Base-by-base conservation (phyloP, 2,888 invertebrate genomes). In the Xylota segnis region DNA sequence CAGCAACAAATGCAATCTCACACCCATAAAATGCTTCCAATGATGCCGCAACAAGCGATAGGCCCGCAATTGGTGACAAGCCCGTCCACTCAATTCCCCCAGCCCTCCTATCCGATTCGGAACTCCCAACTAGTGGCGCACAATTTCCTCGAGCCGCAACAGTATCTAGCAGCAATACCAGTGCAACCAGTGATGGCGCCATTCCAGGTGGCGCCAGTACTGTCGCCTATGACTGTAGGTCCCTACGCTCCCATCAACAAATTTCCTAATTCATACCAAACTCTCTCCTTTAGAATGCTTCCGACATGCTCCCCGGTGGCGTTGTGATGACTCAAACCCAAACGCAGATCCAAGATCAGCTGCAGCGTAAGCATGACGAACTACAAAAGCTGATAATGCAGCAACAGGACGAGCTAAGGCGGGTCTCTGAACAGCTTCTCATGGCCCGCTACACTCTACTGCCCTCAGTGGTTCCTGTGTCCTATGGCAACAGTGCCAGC, bases 371-470 rank as follows among this genome's bases (percentile, higher is more conserved):
- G 90, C 97, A 97, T 90, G 96, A 96, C 87, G 96, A 97, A 90
- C 92, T 98, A 82, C 97, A 97, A 90, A 95, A 96, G 89, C 94
- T 97, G 90, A 97, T 98, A 82, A 94, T 96, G 66, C 95, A 96
- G 87, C 97, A 97, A 90, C 97, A 97, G 90, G 97, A 97, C 89
- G 97, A 98, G 91, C 92, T 98, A 87, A 94, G 96, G 52, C 94
- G 95, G 88, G 96, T 98, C 0, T 97, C 97, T n/a, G 97, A 97
- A 90, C 97, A 97, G 90, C 93, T 98, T 70, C 91, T 97, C 59
- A 95, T 97, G 91, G 96, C 97, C 0, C 94, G 96, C 89, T 95
- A 96, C 88, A 97, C 97, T 5, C 94, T 97, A 10, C 89, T 94
- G 40, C 94, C 93, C 61, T 89, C 92, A 5, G 88, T 91, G 81